Evolutionary conservation across 2,888 invertebrate genomes (phyloP).

Genomic region (Trichacis sp.): DNA sequence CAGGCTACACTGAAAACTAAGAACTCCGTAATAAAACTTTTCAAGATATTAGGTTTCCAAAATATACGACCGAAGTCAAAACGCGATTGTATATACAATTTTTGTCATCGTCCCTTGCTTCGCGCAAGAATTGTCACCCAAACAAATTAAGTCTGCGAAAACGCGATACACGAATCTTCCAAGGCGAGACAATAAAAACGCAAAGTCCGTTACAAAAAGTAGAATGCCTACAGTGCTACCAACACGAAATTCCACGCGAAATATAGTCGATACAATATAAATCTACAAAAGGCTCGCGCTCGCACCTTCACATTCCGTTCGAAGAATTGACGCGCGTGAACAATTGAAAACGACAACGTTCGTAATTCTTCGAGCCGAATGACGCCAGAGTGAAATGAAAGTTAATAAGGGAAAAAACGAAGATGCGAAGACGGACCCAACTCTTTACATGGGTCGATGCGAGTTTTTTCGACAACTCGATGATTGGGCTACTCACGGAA

Average conservation of each 20-base stretch:
- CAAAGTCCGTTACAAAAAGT: slow-evolving; percentile 19
- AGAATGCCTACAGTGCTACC: slow-evolving; percentile 54
- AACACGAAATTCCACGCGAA: slow-evolving; percentile 51
- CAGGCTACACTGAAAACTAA: slow-evolving; percentile 21
- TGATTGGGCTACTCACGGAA: slow-evolving; percentile 4
- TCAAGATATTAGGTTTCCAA: too few species aligned
- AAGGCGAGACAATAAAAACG: slow-evolving; percentile 5
- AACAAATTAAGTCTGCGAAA: slow-evolving; percentile 9
- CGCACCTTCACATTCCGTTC: neutral
- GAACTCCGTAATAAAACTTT: neutral
- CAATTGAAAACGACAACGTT: slow-evolving; percentile 2
- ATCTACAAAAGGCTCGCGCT: slow-evolving; percentile 19
- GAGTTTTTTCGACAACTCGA: neutral
- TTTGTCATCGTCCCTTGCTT: slow-evolving; percentile 7
- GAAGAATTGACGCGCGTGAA: neutral
- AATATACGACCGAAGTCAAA: too few species aligned
- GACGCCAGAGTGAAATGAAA: neutral
- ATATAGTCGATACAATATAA: slow-evolving; percentile 48
- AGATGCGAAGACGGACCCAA: slow-evolving; percentile 19
- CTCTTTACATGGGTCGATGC: slow-evolving; percentile 37
- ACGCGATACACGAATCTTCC: slow-evolving; percentile 1
- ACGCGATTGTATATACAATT: too few species aligned
- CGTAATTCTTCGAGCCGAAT: neutral
- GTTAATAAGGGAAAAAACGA: slow-evolving; percentile 21
- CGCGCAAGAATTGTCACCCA: neutral